Evolutionary conservation across 2,888 invertebrate species (phyloP).

Genomic region (Caenorhabditis sp.): DNA sequence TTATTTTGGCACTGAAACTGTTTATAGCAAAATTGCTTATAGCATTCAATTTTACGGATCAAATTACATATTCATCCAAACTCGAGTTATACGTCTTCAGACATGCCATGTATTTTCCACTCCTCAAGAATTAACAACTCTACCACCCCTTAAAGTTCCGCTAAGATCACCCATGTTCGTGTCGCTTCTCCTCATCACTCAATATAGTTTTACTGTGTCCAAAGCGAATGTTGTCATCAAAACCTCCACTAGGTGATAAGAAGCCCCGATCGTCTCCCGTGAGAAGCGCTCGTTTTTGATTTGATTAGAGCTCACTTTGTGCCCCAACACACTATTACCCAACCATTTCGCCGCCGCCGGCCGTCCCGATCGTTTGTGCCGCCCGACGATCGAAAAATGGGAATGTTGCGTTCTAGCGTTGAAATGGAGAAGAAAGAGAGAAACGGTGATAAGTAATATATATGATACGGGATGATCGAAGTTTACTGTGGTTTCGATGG

Average conservation of each 20-base stretch:
- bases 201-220: slow-evolving; percentile 3
- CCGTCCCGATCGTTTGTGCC: neutral
- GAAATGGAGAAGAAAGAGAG: neutral
- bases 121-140: too few species aligned
- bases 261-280: slow-evolving; percentile 18
- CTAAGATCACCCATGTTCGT: neutral
- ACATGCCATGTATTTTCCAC: too few species aligned
- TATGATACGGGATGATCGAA: slow-evolving; percentile 1
- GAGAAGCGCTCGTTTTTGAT: slow-evolving; percentile 19
- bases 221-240: slow-evolving; percentile 17
- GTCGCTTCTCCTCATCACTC: neutral
- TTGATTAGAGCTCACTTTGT: slow-evolving; percentile 22
- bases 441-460: slow-evolving; percentile 29
- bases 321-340: neutral
- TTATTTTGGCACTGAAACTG: too few species aligned
- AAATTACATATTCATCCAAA: too few species aligned
- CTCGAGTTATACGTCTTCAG: too few species aligned
- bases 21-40: too few species aligned
- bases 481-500: slow-evolving; percentile 4
- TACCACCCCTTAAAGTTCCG: too few species aligned
- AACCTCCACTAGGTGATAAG: slow-evolving; percentile 13
- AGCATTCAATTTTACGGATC: too few species aligned
- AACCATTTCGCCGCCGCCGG: slow-evolving; percentile 41
- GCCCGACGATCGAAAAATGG: slow-evolving; percentile 22
- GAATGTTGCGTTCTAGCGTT: slow-evolving; percentile 38